A percentile compares a stretch with the other conserved stretches of the same genome.
Conservation (phyloP, 2,888 invertebrate species). For the Urechis unicinctus region DNA sequence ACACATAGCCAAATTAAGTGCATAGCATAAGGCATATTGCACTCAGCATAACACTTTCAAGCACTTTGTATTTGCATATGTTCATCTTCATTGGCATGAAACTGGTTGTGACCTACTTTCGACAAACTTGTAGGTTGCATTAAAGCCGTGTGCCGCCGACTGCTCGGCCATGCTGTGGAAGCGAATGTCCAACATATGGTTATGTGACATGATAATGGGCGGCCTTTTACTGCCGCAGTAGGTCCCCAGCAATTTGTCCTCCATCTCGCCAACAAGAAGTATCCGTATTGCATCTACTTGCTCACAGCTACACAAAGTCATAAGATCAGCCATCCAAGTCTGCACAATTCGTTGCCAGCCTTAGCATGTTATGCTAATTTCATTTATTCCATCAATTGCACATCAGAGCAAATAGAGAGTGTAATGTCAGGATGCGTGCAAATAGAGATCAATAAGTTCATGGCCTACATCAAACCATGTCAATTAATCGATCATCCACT, state of each 20-base stretch:
- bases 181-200: conserved; percentile 76
- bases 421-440: too few species aligned
- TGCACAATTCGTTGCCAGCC: too few species aligned
- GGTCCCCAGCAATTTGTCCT: conserved; percentile 58
- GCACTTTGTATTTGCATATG: background rate
- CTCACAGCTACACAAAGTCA: conserved; percentile 2
- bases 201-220: conserved; percentile 87
- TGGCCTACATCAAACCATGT: too few species aligned
- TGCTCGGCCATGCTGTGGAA: conserved; percentile 61
- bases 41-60: too few species aligned
- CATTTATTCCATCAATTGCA: too few species aligned
- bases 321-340: too few species aligned
- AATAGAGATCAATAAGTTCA: too few species aligned
- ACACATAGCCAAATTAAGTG: too few species aligned
- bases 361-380: too few species aligned
- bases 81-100: background rate
- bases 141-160: conserved; percentile 77
- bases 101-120: conserved; percentile 65
- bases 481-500: too few species aligned
- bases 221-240: conserved; percentile 79
- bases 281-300: background rate
- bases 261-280: background rate
- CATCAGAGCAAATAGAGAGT: too few species aligned
- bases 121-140: conserved; percentile 79
- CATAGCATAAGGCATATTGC: too few species aligned